Evolutionary conservation across 2,113 vertebrate species (phyloP).

Genomic region (Rhipidura dahli): DNA sequence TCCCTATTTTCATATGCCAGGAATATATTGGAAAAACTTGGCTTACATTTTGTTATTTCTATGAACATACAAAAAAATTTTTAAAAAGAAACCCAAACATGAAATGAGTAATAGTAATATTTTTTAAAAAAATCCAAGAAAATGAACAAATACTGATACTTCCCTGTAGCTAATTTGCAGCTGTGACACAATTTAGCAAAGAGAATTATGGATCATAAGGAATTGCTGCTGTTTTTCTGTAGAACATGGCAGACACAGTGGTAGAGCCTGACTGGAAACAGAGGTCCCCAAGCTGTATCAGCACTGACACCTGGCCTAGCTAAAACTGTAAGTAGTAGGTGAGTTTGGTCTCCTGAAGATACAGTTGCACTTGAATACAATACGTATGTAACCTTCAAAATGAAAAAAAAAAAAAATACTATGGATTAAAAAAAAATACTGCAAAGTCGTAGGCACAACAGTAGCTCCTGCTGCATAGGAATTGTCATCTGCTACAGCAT

Average conservation of each 20-base stretch:
- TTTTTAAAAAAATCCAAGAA: background rate
- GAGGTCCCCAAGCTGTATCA: background rate
- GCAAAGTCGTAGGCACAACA: background rate
- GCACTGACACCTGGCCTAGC: background rate
- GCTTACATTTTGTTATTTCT: background rate
- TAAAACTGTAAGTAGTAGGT: background rate
- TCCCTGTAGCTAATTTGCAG: background rate
- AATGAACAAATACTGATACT: background rate
- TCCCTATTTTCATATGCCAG: background rate
- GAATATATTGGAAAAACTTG: background rate
- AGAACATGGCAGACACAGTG: background rate
- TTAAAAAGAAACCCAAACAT: background rate
- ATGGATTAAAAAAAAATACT: background rate
- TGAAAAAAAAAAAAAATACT: background rate
- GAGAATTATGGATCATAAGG: background rate
- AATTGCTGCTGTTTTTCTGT: background rate
- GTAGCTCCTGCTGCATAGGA: background rate
- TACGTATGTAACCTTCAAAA: background rate
- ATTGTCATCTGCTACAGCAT: background rate
- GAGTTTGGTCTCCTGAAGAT: background rate
- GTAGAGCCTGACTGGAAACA: background rate
- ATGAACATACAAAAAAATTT: background rate
- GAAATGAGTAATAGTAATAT: background rate
- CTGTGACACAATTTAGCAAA: background rate
- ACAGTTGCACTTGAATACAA: background rate